Evolutionary conservation across 1,140 invertebrate species (phyloP).

Genomic region (Zaprionus vittiger): DNA sequence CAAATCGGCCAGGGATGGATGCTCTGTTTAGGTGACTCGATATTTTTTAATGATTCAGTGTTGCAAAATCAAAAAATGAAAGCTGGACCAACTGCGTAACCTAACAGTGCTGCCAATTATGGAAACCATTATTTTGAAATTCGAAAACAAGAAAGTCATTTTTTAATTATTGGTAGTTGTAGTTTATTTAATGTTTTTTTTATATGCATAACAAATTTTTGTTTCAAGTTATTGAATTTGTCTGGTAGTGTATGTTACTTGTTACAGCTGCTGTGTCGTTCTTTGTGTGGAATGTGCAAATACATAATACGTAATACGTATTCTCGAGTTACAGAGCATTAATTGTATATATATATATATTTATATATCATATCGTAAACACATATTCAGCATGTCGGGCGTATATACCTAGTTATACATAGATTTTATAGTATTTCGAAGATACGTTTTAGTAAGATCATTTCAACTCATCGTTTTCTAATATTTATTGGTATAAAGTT

Average conservation of each 20-base stretch:
- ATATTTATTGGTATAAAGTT: conserved; percentile 77
- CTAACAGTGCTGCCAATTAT: neutral
- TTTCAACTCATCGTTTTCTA: conserved; percentile 58
- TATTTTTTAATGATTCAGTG: neutral
- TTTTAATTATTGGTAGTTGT: conserved; percentile 43
- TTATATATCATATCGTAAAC: conserved; percentile 45
- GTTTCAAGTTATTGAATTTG: conserved; percentile 60
- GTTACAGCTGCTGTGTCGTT: conserved; percentile 50
- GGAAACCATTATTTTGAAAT: neutral
- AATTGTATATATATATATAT: conserved; percentile 49
- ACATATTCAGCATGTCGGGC: conserved; percentile 73
- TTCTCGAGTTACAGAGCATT: conserved; percentile 48
- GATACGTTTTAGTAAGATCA: conserved; percentile 40
- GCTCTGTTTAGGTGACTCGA: neutral
- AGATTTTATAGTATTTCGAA: conserved; percentile 48
- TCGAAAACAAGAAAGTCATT: neutral
- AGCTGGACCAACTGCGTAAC: neutral
- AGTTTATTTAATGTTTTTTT: conserved; percentile 64
- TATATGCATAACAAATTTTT: conserved; percentile 43
- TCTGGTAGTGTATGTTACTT: conserved; percentile 64
- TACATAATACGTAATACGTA: conserved; percentile 48
- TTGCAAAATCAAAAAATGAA: neutral
- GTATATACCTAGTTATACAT: conserved; percentile 59
- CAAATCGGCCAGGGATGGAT: neutral
- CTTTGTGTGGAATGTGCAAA: conserved; percentile 56